Percentiles rank a stretch among this genome's conserved stretches.
Conservation (phyloP, 1,140 invertebrate species). For the Andrena cerasifolii region DNA sequence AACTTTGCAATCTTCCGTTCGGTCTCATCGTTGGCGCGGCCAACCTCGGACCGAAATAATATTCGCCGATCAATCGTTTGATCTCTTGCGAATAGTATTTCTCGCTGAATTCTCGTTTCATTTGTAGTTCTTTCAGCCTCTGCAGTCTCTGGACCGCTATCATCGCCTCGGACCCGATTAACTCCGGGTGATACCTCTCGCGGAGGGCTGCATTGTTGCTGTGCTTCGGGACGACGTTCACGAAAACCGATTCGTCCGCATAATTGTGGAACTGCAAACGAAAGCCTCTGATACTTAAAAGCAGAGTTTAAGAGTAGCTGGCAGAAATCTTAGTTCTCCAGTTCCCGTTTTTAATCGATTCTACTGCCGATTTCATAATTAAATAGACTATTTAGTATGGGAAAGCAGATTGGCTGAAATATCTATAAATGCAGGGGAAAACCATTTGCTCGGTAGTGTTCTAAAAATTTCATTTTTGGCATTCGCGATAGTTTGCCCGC, state of each 20-base stretch:
- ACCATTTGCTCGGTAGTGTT: not conserved
- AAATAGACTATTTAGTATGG: too few relatives aligned
- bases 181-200: not conserved
- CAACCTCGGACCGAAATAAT: conserved; percentile 27
- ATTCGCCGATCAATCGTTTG: conserved; percentile 55
- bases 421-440: not conserved
- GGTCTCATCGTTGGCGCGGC: not conserved
- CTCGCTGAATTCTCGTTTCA: conserved; percentile 54
- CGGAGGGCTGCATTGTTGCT: not conserved
- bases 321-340: too few relatives aligned
- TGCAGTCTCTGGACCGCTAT: conserved; percentile 55
- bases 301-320: too few relatives aligned
- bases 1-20: not conserved
- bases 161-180: conserved; percentile 24
- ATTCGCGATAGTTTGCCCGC: not conserved
- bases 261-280: not conserved
- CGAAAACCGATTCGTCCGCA: conserved; percentile 9
- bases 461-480: conserved; percentile 27
- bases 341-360: too few relatives aligned
- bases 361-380: too few relatives aligned
- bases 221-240: not conserved
- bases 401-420: too few relatives aligned
- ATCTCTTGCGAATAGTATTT: conserved; percentile 64
- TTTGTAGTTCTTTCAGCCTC: conserved; percentile 56
- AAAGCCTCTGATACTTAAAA: not conserved